Base-by-base conservation (phyloP, 2,113 vertebrate genomes). In the Sigmodon hispidus region DNA sequence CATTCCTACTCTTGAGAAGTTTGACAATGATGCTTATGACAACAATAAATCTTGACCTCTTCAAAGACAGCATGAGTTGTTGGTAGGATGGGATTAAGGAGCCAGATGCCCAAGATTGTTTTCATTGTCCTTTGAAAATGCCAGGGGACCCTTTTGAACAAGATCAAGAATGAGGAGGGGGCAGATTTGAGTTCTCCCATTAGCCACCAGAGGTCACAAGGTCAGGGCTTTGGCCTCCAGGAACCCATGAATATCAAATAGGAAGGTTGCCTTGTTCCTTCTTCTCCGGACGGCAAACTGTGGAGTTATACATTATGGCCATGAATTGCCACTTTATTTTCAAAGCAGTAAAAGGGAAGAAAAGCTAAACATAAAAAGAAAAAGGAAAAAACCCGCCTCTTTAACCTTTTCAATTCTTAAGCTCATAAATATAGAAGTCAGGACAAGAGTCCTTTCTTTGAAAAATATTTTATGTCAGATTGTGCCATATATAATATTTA, bases 321-420 rank as follows among this genome's bases (percentile, higher is more conserved):
- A 86, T 84, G 96, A 98, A 97, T 97, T 76, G 57, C 73, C 59
- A 70, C 97, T 98, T 97, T 91, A 22, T 97, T 98, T 98, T 97
- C 83, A 94, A 94, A 94, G 73, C 7, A 12, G 86, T 97, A 90
- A 83, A 97, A 97, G 87, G 88, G 16, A 95, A 96, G 92, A 96
- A 96, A 81, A 90, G 21, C n/a, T 96, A 96, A 96, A 97, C 81
- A 95, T 93, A 86, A 73, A 91, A 84, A 63, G 40, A 10, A 84
- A 84, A 84, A 63, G n/a, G 45, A 91, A 73, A 96, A 97, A 92
- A 12, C 16, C 10, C 8, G 90, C 10, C 80, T 97, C 67, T 97
- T 93, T 97, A 98, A 95, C n/a, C 96, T 86, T 72, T 61, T 87
- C 90, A 22, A 4, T 96, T 97, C 97, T 97, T 86, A 96, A 96